phyloP scores from a whole-genome alignment of 1,140 invertebrate genomes.

The Drosophila saltans region DNA sequence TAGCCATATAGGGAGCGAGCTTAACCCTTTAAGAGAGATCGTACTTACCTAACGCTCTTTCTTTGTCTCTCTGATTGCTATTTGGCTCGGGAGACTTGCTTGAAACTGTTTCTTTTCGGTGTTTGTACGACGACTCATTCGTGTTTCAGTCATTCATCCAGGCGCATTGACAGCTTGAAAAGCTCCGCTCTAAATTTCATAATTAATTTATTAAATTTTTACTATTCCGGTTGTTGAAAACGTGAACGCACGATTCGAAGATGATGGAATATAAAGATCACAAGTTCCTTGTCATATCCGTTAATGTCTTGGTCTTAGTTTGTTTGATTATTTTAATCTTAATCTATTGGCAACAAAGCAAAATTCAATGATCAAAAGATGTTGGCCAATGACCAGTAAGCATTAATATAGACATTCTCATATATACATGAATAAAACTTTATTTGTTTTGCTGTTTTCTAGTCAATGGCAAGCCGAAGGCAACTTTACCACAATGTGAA shows the following conservation, averaged over 20 bases:
- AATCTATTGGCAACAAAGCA: not conserved
- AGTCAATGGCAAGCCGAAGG: not conserved
- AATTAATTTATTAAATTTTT: not conserved
- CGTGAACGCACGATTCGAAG: not conserved
- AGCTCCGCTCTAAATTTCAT: not conserved
- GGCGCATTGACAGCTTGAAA: not conserved
- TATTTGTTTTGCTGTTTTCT: not conserved
- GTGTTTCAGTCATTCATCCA: not conserved
- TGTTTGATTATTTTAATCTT: not conserved
- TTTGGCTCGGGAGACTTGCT: not conserved
- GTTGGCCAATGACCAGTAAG: not conserved
- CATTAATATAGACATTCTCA: no score
- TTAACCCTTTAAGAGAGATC: no score
- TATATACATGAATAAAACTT: no score
- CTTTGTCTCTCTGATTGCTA: not conserved
- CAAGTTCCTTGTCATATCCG: not conserved
- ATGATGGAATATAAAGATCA: constrained; percentile 25
- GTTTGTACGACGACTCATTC: not conserved
- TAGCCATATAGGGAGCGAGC: no score
- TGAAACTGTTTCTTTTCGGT: not conserved
- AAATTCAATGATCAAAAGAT: not conserved
- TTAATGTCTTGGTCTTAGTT: not conserved
- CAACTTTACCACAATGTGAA: constrained; percentile 8
- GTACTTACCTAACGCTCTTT: no score
- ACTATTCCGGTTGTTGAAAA: no score